Percentiles rank a stretch among this genome's conserved stretches.
phyloP scores from a whole-genome alignment of 2,888 invertebrate genomes.

The Galeruca laticollis region DNA sequence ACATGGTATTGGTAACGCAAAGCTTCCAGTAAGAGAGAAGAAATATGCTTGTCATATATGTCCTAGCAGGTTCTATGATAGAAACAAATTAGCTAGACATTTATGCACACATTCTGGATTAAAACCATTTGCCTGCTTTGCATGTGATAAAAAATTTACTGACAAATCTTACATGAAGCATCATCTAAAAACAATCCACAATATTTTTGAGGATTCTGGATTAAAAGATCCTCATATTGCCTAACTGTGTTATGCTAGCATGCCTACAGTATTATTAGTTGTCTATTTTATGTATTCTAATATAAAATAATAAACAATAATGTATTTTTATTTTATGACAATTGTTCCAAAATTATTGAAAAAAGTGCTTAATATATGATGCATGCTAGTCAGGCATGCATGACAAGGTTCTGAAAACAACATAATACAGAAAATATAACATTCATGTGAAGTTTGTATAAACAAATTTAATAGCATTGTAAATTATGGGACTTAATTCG shows the following conservation, averaged over 20 bases:
- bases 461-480: too few relatives aligned
- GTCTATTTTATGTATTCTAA: not conserved
- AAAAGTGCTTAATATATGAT: too few relatives aligned
- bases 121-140: constrained; percentile 54
- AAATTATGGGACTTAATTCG: too few relatives aligned
- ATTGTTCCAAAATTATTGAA: too few relatives aligned
- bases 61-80: constrained; percentile 62
- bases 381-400: too few relatives aligned
- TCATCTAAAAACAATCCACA: constrained; percentile 49
- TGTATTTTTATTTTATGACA: not conserved
- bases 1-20: constrained; percentile 65
- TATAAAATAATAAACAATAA: not conserved
- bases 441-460: too few relatives aligned
- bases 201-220: constrained; percentile 25
- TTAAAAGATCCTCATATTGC: not conserved
- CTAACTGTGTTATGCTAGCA: not conserved
- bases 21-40: constrained; percentile 59
- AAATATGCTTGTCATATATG: constrained; percentile 58
- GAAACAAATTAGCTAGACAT: constrained; percentile 56
- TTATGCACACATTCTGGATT: constrained; percentile 56
- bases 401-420: too few relatives aligned
- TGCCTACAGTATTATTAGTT: not conserved
- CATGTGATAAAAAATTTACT: constrained; percentile 56
- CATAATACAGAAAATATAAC: too few relatives aligned
- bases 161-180: constrained; percentile 58